These are phyloP conservation scores for Columba janthina DNA, from an alignment of 2,113 vertebrate species.

Conservation along the genomic window DNA sequence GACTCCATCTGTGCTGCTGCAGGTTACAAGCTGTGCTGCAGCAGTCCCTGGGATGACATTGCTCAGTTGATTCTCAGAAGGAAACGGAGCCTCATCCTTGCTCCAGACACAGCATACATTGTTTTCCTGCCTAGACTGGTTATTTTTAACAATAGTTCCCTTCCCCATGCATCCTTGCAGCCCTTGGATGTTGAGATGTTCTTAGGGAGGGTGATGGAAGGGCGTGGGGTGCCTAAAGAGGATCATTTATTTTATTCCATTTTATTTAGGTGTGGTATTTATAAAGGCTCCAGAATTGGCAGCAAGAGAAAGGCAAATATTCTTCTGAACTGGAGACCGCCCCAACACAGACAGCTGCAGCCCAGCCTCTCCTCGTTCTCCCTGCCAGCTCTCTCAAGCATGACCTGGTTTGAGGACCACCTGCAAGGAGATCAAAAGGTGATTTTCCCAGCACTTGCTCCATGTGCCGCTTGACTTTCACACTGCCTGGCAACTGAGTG, in stretches of 20 bases:
- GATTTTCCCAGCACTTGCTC: slow-evolving; percentile 19
- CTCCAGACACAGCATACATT: neutral
- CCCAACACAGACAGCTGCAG: slow-evolving; percentile 48
- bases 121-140: neutral
- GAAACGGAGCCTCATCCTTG: neutral
- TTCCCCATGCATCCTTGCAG: neutral
- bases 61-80: neutral
- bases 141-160: neutral
- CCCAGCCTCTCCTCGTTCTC: slow-evolving; percentile 32
- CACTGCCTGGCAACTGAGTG: neutral
- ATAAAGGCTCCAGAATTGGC: slow-evolving; percentile 45
- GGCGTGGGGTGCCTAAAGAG: neutral
- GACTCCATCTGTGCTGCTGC: neutral
- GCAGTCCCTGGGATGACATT: neutral
- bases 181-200: neutral
- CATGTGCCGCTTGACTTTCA: slow-evolving; percentile 1
- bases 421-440: slow-evolving; percentile 56
- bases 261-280: slow-evolving; percentile 67
- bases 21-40: neutral
- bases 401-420: slow-evolving; percentile 64
- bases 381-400: slow-evolving; percentile 48
- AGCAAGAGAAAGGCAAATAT: slow-evolving; percentile 17
- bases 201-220: neutral
- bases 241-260: slow-evolving; percentile 51
- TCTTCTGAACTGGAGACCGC: slow-evolving; percentile 27